phyloP scores from a whole-genome alignment of 2,888 invertebrate genomes.

The Polydrusus tereticollis region DNA sequence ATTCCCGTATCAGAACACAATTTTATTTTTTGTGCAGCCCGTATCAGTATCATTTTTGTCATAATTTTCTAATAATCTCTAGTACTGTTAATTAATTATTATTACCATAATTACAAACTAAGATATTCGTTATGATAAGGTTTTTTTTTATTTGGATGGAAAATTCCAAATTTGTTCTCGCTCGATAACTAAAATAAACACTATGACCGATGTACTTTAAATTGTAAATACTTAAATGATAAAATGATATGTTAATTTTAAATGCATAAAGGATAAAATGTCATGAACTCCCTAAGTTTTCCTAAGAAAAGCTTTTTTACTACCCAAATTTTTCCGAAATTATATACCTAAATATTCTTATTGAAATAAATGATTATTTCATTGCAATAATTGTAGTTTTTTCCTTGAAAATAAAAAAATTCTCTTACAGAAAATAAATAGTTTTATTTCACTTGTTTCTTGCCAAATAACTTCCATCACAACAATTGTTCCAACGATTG shows the following conservation, averaged over 20 bases:
- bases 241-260: slow-evolving; percentile 6
- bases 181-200: slow-evolving; percentile 10
- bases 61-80: no score
- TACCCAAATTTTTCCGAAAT: slow-evolving; percentile 13
- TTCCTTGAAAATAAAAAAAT: slow-evolving; percentile 58
- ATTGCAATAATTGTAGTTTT: slow-evolving; percentile 62
- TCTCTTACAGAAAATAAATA: slow-evolving; percentile 51
- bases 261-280: slow-evolving; percentile 4
- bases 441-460: slow-evolving; percentile 22
- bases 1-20: no score
- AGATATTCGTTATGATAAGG: not conserved
- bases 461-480: no score
- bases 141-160: slow-evolving; percentile 3
- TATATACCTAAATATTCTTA: slow-evolving; percentile 4
- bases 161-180: not conserved
- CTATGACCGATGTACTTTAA: slow-evolving; percentile 20
- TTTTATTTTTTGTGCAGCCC: no score
- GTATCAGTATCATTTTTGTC: no score
- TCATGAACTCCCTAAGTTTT: slow-evolving; percentile 15
- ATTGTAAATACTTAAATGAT: slow-evolving; percentile 29
- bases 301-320: slow-evolving; percentile 33
- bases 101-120: not conserved
- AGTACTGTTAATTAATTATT: slow-evolving; percentile 5
- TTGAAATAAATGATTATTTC: slow-evolving; percentile 46
- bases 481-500: no score